phyloP scores from a whole-genome alignment of 1,140 invertebrate species.

The Nephila pilipes region DNA sequence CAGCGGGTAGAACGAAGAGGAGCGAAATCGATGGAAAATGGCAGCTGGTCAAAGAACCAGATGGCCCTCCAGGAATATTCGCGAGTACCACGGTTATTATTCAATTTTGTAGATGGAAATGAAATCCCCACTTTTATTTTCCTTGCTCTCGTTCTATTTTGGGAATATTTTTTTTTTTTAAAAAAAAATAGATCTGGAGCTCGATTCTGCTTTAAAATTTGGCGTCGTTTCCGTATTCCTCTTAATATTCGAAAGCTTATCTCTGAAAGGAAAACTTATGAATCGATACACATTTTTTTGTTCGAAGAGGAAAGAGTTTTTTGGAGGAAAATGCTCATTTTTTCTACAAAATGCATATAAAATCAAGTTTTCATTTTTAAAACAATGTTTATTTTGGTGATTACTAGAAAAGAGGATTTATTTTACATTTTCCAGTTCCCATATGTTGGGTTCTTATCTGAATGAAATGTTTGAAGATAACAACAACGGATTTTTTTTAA shows the following conservation, averaged over 20 bases:
- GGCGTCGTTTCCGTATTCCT: not conserved
- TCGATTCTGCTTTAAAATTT: conserved; percentile 26
- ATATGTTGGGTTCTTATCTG: too few species aligned
- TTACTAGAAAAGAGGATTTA: too few species aligned
- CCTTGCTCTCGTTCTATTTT: not conserved
- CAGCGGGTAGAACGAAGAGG: not conserved
- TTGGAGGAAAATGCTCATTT: not conserved
- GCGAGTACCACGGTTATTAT: conserved; percentile 15
- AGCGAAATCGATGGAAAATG: conserved; percentile 20
- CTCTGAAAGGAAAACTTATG: conserved; percentile 11
- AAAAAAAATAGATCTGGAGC: not conserved
- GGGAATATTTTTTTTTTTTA: too few species aligned
- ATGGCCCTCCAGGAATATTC: not conserved
- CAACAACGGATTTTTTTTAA: too few species aligned
- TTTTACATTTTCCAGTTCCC: too few species aligned
- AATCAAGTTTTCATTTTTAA: too few species aligned
- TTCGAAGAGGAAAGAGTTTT: not conserved
- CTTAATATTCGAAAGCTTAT: not conserved
- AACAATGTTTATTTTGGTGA: too few species aligned
- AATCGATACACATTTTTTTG: not conserved
- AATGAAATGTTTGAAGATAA: too few species aligned
- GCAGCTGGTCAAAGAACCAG: conserved; percentile 22
- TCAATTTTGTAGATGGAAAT: conserved; percentile 26
- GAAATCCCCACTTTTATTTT: not conserved
- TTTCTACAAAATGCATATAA: not conserved